Base-by-base conservation (phyloP, 2,888 invertebrate genomes). In the Agrypnus murinus region DNA sequence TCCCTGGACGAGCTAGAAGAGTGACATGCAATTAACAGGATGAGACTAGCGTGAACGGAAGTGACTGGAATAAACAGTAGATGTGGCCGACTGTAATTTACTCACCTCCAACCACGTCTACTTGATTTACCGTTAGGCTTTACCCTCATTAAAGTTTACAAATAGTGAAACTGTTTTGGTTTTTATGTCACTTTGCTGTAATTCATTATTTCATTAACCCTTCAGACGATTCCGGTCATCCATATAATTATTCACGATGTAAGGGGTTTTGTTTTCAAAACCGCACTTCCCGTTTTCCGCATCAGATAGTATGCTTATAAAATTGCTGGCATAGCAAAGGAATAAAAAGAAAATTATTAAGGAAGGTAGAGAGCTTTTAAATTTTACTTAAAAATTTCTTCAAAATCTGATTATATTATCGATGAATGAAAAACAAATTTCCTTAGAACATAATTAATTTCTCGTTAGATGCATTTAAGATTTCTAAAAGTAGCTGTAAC, bases 21-120 rank as follows among this genome's bases (percentile, higher is more conserved):
- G 65, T 64, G 69, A 69, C 60, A 58, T 43, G 69, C 69, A 69
- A 69, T 69, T 69, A 69, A 69, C 38, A 50, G 53, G 50, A 64
- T 64, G 69, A 64, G 40, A 31, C 50, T 69, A 64, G 58, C 69
- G 63, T 64, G 58, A 64, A 64, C 57, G 58, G 69, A 64, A 69
- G 57, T 64, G 69, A 69, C 57, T 48, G 50, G 58, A 64, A 69
- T 69, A 69, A 69, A 64, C 64, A 69, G 50, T 57, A 58, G 64
- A 64, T 40, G 40, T 53, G 50, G 59, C 60, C 50, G 59, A 15
- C 14, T 38, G 67, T 67, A 67, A 67, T 67, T 60, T 53, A 60
- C 60, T 43, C 60, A 67, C 67, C 67, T 67, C 17, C 59, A 40
- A 31, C 43, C 36, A 60, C 31, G 50, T 67, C 60, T 50, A 15